Evolutionary conservation across 2,113 vertebrate species (phyloP).

Genomic region (Haemorhous mexicanus): DNA sequence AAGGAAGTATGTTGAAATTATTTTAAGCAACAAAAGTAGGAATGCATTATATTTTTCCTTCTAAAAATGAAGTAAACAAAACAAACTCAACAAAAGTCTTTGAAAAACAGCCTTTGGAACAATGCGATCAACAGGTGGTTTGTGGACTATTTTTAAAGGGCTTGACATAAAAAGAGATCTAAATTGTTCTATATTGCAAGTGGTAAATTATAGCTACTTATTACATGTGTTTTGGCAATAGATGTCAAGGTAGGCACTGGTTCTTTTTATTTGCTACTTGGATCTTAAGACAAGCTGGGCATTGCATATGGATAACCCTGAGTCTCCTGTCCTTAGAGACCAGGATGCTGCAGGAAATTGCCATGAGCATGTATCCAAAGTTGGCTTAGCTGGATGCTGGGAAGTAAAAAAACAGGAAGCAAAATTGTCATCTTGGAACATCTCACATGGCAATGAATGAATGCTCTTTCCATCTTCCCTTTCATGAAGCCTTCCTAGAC

Average conservation of each 20-base stretch:
- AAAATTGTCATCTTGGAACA: background rate
- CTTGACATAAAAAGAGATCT: background rate
- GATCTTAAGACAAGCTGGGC: background rate
- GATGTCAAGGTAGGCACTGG: background rate
- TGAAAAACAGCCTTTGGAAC: background rate
- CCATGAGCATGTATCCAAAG: background rate
- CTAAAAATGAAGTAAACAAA: background rate
- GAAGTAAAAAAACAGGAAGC: background rate
- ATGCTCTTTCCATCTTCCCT: background rate
- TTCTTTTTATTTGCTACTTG: background rate
- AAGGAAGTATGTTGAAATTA: slow-evolving; percentile 6
- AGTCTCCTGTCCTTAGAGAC: background rate
- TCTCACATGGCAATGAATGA: background rate
- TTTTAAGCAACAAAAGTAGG: background rate
- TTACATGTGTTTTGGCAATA: background rate
- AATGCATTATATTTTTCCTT: background rate
- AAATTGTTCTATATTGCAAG: background rate
- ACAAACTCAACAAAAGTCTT: background rate
- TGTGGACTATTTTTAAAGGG: background rate
- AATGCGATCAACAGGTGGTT: background rate
- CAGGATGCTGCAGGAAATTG: background rate
- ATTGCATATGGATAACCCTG: background rate
- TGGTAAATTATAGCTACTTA: background rate
- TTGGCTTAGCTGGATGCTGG: background rate
- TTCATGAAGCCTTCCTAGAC: background rate